phyloP scores from a whole-genome alignment of 2,888 invertebrate species.

The Brachyptera putata region DNA sequence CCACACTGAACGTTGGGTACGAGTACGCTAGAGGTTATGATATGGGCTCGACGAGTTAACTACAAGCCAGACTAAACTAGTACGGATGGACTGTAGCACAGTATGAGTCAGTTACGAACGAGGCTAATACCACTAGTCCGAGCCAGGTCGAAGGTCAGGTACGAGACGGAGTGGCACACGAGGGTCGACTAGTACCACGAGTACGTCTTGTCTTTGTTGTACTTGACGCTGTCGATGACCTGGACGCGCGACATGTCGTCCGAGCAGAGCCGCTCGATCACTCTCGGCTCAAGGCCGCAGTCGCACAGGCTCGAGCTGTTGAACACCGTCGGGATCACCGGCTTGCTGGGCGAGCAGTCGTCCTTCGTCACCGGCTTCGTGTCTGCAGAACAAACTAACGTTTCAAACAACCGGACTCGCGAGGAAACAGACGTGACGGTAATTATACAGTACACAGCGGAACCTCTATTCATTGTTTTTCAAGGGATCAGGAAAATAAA shows the following conservation, averaged over 20 bases:
- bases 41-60: too few relatives aligned
- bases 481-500: too few relatives aligned
- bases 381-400: background rate
- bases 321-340: constrained; percentile 58
- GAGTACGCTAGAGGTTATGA: too few relatives aligned
- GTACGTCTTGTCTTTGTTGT: constrained; percentile 26
- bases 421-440: background rate
- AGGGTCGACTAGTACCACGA: constrained; percentile 26
- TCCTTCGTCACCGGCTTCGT: constrained; percentile 30
- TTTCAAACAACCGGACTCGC: background rate
- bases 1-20: too few relatives aligned
- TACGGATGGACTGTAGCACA: too few relatives aligned
- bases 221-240: constrained; percentile 62
- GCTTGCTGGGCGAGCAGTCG: background rate
- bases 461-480: too few relatives aligned
- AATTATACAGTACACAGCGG: background rate
- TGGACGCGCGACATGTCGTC: constrained; percentile 52
- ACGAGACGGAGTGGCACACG: too few relatives aligned
- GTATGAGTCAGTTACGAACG: too few relatives aligned
- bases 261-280: constrained; percentile 64
- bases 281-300: constrained; percentile 65
- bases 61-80: too few relatives aligned
- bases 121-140: too few relatives aligned
- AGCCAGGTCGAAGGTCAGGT: too few relatives aligned
- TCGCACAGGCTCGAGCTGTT: constrained; percentile 83